Evolutionary conservation across 2,888 invertebrate genomes (phyloP).

Genomic region (Hecatera dysodea): DNA sequence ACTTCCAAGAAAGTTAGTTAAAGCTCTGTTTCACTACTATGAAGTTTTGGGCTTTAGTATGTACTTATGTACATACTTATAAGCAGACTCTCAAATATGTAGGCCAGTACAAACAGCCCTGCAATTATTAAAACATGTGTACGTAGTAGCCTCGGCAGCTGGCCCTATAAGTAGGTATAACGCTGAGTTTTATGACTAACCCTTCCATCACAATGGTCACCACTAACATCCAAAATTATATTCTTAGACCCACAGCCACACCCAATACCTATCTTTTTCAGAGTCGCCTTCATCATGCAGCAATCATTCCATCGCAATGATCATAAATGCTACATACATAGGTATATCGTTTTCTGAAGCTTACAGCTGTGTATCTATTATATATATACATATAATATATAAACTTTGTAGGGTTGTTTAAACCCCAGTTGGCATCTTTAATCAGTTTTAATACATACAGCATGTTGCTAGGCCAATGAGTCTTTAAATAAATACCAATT

Average conservation of each 20-base stretch:
- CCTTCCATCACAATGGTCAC: too few relatives aligned
- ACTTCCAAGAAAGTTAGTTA: slow-evolving; percentile 8
- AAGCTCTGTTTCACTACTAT: slow-evolving; percentile 13
- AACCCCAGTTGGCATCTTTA: not conserved
- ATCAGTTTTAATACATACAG: not conserved
- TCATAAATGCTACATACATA: not conserved
- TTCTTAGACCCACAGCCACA: not conserved
- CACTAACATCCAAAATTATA: not conserved
- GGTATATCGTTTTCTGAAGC: not conserved
- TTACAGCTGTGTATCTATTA: not conserved
- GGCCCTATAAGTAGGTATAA: not conserved
- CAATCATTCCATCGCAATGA: not conserved
- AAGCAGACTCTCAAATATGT: not conserved
- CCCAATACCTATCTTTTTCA: not conserved
- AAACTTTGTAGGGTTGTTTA: not conserved
- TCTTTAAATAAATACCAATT: not conserved
- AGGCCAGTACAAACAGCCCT: not conserved
- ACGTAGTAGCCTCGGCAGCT: not conserved
- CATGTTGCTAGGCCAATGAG: not conserved
- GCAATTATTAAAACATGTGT: not conserved
- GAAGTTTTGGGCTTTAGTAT: not conserved
- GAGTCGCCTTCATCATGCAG: not conserved
- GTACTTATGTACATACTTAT: too few relatives aligned
- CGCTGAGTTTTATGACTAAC: not conserved
- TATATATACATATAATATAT: too few relatives aligned